Evolutionary conservation across 2,888 invertebrate species (phyloP).

Genomic region (Trichopria drosophilae): DNA sequence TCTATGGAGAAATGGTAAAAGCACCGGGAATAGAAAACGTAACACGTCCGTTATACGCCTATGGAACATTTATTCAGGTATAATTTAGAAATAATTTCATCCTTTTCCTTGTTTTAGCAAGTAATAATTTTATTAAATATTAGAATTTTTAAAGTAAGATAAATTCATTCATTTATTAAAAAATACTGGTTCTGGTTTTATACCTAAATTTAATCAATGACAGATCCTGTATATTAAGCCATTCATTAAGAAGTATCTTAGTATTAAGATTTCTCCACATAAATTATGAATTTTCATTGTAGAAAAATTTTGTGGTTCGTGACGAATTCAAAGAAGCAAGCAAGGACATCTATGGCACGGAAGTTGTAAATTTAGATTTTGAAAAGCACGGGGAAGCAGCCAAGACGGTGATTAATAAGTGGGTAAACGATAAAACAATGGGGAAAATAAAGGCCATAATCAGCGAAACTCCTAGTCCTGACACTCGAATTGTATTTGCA

Average conservation of each 20-base stretch:
- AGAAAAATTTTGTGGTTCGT: conserved; percentile 62
- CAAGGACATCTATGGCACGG: conserved; percentile 62
- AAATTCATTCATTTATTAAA: too few species aligned
- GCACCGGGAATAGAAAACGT: conserved; percentile 45
- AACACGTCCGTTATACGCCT: conserved; percentile 61
- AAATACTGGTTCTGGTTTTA: too few species aligned
- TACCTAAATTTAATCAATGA: background rate
- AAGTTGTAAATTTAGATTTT: conserved; percentile 64
- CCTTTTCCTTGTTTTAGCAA: too few species aligned
- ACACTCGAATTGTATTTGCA: conserved; percentile 66
- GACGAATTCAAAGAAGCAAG: conserved; percentile 61
- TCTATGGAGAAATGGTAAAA: conserved; percentile 59
- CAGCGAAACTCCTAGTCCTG: conserved; percentile 60
- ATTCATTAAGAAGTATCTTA: too few species aligned
- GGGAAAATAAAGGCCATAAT: conserved; percentile 67
- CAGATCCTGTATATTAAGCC: too few species aligned
- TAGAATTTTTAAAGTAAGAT: too few species aligned
- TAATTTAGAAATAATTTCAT: too few species aligned
- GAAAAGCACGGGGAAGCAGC: conserved; percentile 53
- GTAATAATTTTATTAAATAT: too few species aligned
- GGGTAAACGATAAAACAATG: conserved; percentile 67
- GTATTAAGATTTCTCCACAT: too few species aligned
- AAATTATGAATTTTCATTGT: too few species aligned
- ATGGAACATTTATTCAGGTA: conserved; percentile 64
- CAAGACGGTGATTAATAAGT: conserved; percentile 63